Base-by-base conservation (phyloP, 1,140 invertebrate species). In the Dolichoris vasculosae region DNA sequence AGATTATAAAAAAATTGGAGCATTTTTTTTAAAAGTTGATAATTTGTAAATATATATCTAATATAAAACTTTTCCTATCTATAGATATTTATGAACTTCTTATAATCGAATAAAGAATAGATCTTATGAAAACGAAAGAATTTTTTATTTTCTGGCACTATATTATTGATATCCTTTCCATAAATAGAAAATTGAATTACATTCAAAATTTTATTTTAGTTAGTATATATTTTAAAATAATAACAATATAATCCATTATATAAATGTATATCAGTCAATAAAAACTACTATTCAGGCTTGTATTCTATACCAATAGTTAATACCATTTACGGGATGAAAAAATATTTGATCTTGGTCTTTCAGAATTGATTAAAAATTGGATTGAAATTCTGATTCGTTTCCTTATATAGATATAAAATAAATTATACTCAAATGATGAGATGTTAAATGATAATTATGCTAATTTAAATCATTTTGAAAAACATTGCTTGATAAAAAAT, bases 111-210 rank as follows among this genome's bases (percentile, higher is more conserved):
- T 32, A n/a, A 32, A 67, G 15, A 32, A 35, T 67, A 32, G 9
- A 35, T 13, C 30, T 32, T 67, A 6, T 43, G 17, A 48, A 35
- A 64, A 1, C n/a, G n/a, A 17, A 26, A 59, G 26, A 81, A n/a
- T 69, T n/a, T 23, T 43, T 73, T 71, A 75, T 51, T 51, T 63
- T 46, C 77, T 46, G 40, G 64, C 15, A 0, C 2, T 13, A 9
- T n/a, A n/a, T 0, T 51, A 40, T 38, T 9, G 23, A 17, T 55
- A 11, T 15, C 20, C 9, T 23, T n/a, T 32, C 8, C 71, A 63
- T 46, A 75, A 51, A 55, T 26, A 77, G 71, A 67, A 77, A 83
- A 67, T 67, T 43, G 73, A 77, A 83, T 76, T 64, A 2, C 55
- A 51, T 77, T 77, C 8, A 63, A 67, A 32, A 63, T 26, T 77